Evolutionary conservation across 2,113 vertebrate genomes (phyloP).

Genomic region (Mellivora capensis): DNA sequence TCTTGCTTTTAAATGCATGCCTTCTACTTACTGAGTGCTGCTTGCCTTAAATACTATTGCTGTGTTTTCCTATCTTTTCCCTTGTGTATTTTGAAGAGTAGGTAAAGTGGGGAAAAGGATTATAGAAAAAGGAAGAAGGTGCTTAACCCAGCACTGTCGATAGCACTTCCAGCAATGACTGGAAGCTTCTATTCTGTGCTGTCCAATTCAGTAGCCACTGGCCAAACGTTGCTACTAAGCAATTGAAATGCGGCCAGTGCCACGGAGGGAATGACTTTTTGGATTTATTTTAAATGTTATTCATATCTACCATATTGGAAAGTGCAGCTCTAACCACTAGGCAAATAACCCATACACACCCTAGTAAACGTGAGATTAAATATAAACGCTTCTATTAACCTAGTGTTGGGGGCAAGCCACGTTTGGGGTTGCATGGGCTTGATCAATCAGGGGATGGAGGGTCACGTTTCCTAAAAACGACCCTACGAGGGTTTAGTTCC

Average conservation of each 20-base stretch:
- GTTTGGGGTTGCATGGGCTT: background rate
- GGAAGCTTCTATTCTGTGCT: constrained; percentile 21
- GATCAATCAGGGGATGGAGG: background rate
- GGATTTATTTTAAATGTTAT: background rate
- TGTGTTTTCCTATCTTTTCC: background rate
- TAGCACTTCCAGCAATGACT: background rate
- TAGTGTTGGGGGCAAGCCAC: background rate
- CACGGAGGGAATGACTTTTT: background rate
- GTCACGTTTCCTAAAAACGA: background rate
- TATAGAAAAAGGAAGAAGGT: background rate
- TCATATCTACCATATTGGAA: background rate
- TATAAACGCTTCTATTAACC: background rate
- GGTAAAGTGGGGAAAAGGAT: background rate
- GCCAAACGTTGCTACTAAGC: background rate
- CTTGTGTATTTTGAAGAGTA: background rate
- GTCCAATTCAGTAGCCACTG: background rate
- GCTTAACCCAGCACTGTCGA: background rate
- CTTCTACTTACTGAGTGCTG: background rate
- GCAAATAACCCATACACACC: background rate
- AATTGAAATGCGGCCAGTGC: background rate
- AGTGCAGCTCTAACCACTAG: background rate
- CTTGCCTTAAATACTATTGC: background rate
- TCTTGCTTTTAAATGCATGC: background rate
- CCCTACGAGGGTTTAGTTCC: background rate
- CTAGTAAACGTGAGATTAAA: background rate